These are phyloP conservation scores for Cryptophagus acutangulus DNA, from an alignment of 2,888 invertebrate genomes.

Conservation along the genomic window DNA sequence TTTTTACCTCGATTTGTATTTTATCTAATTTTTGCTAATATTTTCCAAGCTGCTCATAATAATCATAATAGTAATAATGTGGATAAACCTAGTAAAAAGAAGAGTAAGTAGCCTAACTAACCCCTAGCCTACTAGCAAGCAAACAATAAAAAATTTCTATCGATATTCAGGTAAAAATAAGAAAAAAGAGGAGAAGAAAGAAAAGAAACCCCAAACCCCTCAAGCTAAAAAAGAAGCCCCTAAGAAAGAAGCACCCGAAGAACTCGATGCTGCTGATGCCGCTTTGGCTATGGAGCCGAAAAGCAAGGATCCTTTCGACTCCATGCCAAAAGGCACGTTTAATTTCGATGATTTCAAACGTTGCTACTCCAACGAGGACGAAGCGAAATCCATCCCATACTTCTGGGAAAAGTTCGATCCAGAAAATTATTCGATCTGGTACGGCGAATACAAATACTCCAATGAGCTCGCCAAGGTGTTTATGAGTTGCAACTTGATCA, in stretches of 20 bases:
- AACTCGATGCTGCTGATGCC: constrained; percentile 63
- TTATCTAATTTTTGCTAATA: constrained; percentile 3
- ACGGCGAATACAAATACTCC: constrained; percentile 93
- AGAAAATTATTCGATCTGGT: constrained; percentile 96
- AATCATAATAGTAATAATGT: constrained; percentile 24
- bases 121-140: no score
- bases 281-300: constrained; percentile 72
- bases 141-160: no score
- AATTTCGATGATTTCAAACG: constrained; percentile 97
- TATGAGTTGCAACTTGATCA: constrained; percentile 97
- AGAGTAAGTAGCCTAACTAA: constrained; percentile 40
- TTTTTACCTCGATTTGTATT: neutral
- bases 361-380: constrained; percentile 94
- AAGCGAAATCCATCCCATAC: constrained; percentile 87
- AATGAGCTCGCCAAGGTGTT: constrained; percentile 78
- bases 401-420: constrained; percentile 99
- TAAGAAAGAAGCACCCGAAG: constrained; percentile 54
- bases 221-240: constrained; percentile 52
- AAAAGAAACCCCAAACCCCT: constrained; percentile 46
- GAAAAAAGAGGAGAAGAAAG: constrained; percentile 44
- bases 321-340: constrained; percentile 86
- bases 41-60: constrained; percentile 35
- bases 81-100: constrained; percentile 37
- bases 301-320: constrained; percentile 86
- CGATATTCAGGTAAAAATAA: constrained; percentile 32